Conservation (phyloP, 2,113 vertebrate genomes). For the Daubentonia madagascariensis region DNA sequence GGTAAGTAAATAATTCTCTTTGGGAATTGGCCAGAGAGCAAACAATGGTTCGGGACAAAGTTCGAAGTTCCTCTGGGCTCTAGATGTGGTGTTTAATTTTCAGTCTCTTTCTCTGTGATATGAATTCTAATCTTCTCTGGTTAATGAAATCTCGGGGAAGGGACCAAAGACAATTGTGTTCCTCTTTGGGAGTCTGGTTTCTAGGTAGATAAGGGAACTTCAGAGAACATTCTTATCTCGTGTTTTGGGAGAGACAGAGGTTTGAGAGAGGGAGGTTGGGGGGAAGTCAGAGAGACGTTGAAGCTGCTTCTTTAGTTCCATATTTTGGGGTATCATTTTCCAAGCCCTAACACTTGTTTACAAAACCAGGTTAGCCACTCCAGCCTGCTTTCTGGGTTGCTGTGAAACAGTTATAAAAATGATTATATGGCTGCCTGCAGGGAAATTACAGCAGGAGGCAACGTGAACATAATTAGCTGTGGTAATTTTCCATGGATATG, state of each 20-base stretch:
- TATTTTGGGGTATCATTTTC: background rate
- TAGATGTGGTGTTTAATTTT: background rate
- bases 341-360: background rate
- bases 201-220: background rate
- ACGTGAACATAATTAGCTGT: rapidly evolving
- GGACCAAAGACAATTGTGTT: background rate
- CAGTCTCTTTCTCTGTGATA: background rate
- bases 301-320: background rate
- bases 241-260: background rate
- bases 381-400: background rate
- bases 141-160: background rate
- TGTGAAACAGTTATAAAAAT: background rate
- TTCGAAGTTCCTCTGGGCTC: background rate
- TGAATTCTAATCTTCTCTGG: background rate
- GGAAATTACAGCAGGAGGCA: background rate
- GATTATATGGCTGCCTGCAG: background rate
- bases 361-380: background rate
- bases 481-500: background rate
- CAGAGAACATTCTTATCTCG: background rate
- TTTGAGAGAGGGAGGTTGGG: background rate
- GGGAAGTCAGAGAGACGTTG: background rate
- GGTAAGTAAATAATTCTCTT: background rate
- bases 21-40: background rate
- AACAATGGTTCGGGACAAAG: background rate
- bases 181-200: background rate